Conservation (phyloP, 2,113 vertebrate genomes). For the Vidua macroura region DNA sequence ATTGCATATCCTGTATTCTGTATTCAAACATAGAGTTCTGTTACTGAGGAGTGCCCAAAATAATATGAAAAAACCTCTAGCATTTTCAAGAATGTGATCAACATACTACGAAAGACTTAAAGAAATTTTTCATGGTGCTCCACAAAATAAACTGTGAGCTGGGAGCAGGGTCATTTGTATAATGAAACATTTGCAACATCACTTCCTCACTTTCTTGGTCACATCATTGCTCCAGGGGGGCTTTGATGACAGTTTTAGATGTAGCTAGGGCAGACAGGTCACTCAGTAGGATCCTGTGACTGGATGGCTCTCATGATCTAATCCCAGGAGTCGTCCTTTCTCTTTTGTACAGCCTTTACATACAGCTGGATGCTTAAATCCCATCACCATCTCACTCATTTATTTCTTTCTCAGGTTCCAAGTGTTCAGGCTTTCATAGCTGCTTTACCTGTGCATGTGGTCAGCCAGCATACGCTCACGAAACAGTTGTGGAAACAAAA, state of each 20-base stretch:
- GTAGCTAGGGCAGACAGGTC: neutral
- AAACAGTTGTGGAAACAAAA: conserved; percentile 86
- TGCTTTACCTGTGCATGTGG: conserved; percentile 86
- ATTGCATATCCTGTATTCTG: neutral
- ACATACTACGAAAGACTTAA: neutral
- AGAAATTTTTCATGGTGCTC: neutral
- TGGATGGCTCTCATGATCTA: neutral
- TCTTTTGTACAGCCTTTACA: neutral
- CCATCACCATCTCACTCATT: neutral
- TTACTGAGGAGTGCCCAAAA: neutral
- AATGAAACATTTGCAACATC: neutral
- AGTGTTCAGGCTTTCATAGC: conserved; percentile 85
- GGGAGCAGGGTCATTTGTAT: neutral
- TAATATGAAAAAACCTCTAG: neutral
- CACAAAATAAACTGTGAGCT: neutral
- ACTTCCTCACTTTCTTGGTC: neutral
- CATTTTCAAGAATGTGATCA: neutral
- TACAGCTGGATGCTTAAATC: neutral
- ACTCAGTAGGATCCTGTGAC: neutral
- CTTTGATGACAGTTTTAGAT: neutral
- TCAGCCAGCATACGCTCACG: conserved; percentile 80
- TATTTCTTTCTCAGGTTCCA: conserved; percentile 73
- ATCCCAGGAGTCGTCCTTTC: neutral
- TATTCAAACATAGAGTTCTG: neutral
- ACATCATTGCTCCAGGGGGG: neutral